A percentile compares a stretch with the other conserved stretches of the same genome.
Evolutionary conservation across 2,113 vertebrate species (phyloP).

Genomic region (Pomatorhinus ruficollis): DNA sequence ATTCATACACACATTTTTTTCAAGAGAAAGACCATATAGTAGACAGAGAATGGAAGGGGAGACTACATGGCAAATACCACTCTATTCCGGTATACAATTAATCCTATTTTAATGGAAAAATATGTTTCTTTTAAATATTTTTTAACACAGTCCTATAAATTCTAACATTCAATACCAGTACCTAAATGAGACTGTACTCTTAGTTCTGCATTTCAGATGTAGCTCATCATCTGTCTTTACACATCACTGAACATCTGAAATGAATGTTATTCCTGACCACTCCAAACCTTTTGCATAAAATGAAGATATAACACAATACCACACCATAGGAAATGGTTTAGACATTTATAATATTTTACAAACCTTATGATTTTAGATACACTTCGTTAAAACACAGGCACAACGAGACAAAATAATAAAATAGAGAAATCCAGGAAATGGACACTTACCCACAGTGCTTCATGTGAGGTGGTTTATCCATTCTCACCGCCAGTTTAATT

Average conservation of each 20-base stretch:
- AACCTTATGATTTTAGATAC: background rate
- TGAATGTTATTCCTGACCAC: background rate
- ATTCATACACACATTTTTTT: background rate
- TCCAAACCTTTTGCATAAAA: background rate
- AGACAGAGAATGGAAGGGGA: background rate
- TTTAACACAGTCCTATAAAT: background rate
- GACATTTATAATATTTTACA: background rate
- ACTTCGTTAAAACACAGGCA: background rate
- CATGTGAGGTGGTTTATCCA: slow-evolving; percentile 98
- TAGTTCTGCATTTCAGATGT: background rate
- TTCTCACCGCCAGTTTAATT: slow-evolving; percentile 93
- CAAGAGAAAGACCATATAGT: background rate
- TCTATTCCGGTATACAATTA: background rate
- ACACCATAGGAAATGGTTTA: background rate
- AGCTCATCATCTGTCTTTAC: background rate
- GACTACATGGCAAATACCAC: background rate
- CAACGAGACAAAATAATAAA: background rate
- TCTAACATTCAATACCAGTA: background rate
- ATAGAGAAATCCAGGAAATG: background rate
- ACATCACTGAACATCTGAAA: background rate
- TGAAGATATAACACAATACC: background rate
- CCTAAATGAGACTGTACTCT: background rate
- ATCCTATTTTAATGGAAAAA: background rate
- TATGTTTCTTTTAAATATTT: background rate
- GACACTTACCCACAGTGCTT: slow-evolving; percentile 93